These are phyloP conservation scores for Brachionus koreanus DNA, from an alignment of 1,140 invertebrate genomes.

Conservation along the genomic window DNA sequence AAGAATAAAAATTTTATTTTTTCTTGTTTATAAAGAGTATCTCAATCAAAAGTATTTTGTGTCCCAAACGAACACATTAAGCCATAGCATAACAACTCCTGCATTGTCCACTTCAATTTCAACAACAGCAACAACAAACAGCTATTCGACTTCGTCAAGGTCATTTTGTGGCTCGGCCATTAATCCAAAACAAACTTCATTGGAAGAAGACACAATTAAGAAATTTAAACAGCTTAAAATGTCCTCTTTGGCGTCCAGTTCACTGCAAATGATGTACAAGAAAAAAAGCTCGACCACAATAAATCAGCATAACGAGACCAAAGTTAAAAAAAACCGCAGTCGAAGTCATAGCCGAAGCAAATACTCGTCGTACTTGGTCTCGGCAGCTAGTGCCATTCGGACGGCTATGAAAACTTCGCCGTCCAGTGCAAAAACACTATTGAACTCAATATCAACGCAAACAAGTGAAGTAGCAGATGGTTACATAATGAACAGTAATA, in stretches of 20 bases:
- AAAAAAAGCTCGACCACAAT: background rate
- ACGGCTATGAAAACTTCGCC: constrained; percentile 4
- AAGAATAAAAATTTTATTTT: no score
- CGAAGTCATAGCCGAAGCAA: constrained; percentile 38
- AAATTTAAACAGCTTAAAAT: constrained; percentile 16
- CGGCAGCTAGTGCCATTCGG: constrained; percentile 2
- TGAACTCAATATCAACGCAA: constrained; percentile 20
- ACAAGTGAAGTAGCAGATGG: background rate
- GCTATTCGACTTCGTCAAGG: background rate
- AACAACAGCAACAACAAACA: background rate
- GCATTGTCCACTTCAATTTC: background rate
- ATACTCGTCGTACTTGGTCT: constrained; percentile 11
- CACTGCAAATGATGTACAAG: constrained; percentile 41
- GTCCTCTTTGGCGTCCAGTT: background rate
- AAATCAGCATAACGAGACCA: background rate
- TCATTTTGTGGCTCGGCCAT: constrained; percentile 2
- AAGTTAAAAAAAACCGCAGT: constrained; percentile 8
- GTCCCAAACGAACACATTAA: background rate
- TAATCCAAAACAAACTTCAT: background rate
- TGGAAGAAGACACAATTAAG: constrained; percentile 28
- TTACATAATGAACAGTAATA: background rate
- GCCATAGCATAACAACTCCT: constrained; percentile 13
- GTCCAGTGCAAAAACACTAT: background rate
- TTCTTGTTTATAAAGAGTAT: background rate
- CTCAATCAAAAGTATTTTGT: constrained; percentile 15